A percentile compares a stretch with the other conserved stretches of the same genome.
Conservation (phyloP, 2,888 invertebrate genomes). For the Liopterus haemorrhoidalis region DNA sequence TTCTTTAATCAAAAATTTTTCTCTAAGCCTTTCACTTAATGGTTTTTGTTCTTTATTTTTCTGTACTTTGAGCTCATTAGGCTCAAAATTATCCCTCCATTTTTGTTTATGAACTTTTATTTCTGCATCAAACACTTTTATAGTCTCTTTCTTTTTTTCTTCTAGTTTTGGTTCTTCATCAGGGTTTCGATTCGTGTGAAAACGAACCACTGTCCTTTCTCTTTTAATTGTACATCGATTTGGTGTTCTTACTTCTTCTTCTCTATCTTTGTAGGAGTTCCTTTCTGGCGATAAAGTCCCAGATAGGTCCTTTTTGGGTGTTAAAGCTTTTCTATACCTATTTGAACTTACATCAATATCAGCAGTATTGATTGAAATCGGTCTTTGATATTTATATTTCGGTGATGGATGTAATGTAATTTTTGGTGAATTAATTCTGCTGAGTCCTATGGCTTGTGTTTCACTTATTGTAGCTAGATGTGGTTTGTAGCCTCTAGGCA, state of each 20-base stretch:
- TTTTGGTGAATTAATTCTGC: conserved; percentile 51
- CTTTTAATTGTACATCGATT: conserved; percentile 59
- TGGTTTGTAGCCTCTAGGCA: conserved; percentile 58
- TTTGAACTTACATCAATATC: conserved; percentile 78
- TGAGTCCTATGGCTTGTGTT: conserved; percentile 47
- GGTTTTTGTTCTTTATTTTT: conserved; percentile 55
- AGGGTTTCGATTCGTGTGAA: conserved; percentile 55
- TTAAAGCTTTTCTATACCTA: conserved; percentile 47
- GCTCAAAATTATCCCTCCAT: conserved; percentile 60
- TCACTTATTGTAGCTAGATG: conserved; percentile 69
- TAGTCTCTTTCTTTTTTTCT: conserved; percentile 30
- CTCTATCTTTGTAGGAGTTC: conserved; percentile 15
- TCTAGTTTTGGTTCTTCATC: conserved; percentile 31
- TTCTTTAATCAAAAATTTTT: conserved; percentile 66
- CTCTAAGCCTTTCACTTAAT: conserved; percentile 67
- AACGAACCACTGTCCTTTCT: conserved; percentile 66
- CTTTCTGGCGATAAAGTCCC: conserved; percentile 28
- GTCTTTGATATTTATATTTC: conserved; percentile 48
- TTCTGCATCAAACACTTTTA: conserved; percentile 13
- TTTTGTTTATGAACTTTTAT: conserved; percentile 28
- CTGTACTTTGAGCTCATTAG: conserved; percentile 49
- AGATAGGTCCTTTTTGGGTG: conserved; percentile 28
- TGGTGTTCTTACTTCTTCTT: conserved; percentile 15
- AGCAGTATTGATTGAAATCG: conserved; percentile 73
- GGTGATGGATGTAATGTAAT: conserved; percentile 47